Conservation (phyloP, 2,113 vertebrate species). For the Theropithecus gelada region DNA sequence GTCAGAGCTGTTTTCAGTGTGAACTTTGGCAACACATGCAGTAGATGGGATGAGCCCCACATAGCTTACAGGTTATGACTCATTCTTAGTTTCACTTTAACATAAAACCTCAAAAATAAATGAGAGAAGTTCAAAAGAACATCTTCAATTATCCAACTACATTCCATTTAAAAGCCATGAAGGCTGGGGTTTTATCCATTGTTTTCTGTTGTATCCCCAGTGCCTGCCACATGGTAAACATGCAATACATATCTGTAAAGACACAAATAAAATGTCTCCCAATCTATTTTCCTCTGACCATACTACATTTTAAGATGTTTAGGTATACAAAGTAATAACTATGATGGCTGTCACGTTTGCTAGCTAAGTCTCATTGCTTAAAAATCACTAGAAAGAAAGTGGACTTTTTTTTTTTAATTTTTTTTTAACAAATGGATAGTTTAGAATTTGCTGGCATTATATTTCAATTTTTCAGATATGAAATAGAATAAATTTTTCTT, state of each 20-base stretch:
- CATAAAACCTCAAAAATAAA: slow-evolving; percentile 8
- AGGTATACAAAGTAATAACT: neutral
- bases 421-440: neutral
- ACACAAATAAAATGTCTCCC: neutral
- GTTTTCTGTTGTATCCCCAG: neutral
- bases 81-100: slow-evolving; percentile 12
- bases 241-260: neutral
- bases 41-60: neutral
- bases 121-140: neutral
- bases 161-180: neutral
- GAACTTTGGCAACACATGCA: neutral
- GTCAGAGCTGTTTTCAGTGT: neutral
- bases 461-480: neutral
- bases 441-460: neutral
- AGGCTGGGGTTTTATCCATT: neutral
- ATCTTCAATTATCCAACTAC: neutral
- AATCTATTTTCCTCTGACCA: neutral
- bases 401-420: no score
- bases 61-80: neutral
- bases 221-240: neutral
- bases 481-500: neutral
- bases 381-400: neutral
- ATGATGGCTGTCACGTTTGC: neutral
- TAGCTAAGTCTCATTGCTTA: neutral
- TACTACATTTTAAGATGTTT: neutral